These are phyloP conservation scores for Pterocles orientalis DNA, from an alignment of 2,113 vertebrate genomes.

Conservation along the genomic window DNA sequence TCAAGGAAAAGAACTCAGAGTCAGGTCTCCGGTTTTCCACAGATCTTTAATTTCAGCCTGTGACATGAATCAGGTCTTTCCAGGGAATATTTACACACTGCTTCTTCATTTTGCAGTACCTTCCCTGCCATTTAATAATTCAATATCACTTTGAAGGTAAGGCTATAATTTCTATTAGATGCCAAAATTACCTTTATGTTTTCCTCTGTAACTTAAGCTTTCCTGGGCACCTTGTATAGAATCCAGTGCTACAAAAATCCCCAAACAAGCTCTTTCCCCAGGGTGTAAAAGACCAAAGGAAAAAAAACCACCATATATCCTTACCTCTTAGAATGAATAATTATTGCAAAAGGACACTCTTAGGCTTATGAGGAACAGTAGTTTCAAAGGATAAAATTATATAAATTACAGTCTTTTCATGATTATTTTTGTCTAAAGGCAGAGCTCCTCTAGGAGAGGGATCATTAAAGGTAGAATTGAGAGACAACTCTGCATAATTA, in stretches of 20 bases:
- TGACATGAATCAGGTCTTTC: not conserved
- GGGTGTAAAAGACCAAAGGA: constrained; percentile 1
- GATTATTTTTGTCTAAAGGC: constrained; percentile 27
- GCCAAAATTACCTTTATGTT: not conserved
- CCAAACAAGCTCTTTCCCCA: not conserved
- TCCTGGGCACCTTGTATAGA: not conserved
- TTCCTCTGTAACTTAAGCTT: not conserved
- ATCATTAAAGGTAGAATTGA: constrained; percentile 17
- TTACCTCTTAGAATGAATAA: not conserved
- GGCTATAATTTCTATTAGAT: not conserved
- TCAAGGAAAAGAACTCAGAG: not conserved
- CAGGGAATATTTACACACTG: not conserved
- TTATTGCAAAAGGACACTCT: not conserved
- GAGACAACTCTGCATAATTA: not conserved
- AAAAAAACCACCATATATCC: not conserved
- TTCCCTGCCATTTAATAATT: not conserved
- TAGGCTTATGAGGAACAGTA: not conserved
- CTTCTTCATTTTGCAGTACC: not conserved
- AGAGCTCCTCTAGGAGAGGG: not conserved
- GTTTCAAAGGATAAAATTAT: constrained; percentile 27
- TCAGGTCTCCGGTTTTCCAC: not conserved
- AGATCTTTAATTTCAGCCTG: not conserved
- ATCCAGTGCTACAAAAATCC: not conserved
- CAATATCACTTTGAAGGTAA: not conserved
- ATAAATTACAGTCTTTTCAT: constrained; percentile 15